phyloP scores from a whole-genome alignment of 2,888 invertebrate genomes.

The Acronicta alni region DNA sequence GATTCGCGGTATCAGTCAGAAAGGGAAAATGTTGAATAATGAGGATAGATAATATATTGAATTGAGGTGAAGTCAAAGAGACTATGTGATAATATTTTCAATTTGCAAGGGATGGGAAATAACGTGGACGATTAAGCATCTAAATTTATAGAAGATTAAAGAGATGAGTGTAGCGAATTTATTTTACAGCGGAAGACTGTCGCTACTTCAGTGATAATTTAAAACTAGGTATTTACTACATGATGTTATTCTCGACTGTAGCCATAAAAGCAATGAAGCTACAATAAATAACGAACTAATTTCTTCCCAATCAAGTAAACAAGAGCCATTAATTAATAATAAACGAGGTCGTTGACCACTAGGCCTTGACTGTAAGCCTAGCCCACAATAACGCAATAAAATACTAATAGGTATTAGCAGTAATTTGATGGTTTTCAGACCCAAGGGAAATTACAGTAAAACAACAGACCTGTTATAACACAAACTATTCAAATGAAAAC shows the following conservation, averaged over 20 bases:
- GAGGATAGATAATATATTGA: constrained; percentile 17
- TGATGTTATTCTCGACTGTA: background rate
- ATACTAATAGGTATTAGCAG: constrained; percentile 16
- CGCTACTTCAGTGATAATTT: background rate
- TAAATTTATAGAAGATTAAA: too few species aligned
- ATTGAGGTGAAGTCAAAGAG: constrained; percentile 15
- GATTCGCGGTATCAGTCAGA: constrained; percentile 29
- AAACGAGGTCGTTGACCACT: constrained; percentile 16
- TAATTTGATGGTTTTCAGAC: constrained; percentile 32
- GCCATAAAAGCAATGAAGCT: background rate
- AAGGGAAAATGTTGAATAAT: constrained; percentile 29
- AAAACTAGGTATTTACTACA: too few species aligned
- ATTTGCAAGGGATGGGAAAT: background rate
- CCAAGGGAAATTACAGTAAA: constrained; percentile 9
- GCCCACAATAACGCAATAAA: constrained; percentile 30
- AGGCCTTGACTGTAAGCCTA: constrained; percentile 39
- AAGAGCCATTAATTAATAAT: constrained; percentile 17
- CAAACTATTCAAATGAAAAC: constrained; percentile 9
- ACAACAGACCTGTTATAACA: constrained; percentile 4
- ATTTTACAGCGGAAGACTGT: background rate
- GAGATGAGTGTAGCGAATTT: too few species aligned
- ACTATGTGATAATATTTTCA: background rate
- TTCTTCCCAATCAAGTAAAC: constrained; percentile 11
- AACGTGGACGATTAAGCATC: too few species aligned
- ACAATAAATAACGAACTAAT: background rate